Conservation (phyloP, 2,113 vertebrate species). For the Nymphicus hollandicus region DNA sequence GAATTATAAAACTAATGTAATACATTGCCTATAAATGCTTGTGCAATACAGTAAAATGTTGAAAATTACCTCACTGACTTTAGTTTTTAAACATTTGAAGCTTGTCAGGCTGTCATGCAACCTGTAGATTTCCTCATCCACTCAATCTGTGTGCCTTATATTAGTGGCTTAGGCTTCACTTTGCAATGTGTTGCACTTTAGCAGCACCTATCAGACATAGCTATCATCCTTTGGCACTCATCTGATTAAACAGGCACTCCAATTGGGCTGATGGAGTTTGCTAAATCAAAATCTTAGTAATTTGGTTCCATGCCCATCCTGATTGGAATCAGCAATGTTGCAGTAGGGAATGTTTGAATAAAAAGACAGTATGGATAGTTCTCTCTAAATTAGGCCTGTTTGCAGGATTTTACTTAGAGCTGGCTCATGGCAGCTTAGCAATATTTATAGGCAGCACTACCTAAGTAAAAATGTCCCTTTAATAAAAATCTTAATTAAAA, state of each 20-base stretch:
- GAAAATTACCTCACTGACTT: not conserved
- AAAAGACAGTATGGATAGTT: not conserved
- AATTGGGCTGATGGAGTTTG: not conserved
- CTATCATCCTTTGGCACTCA: not conserved
- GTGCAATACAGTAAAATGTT: not conserved
- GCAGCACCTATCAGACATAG: fast-evolving
- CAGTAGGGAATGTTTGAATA: not conserved
- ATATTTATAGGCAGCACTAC: not conserved
- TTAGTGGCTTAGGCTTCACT: not conserved
- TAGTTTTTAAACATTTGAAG: not conserved
- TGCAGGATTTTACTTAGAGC: not conserved
- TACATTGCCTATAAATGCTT: not conserved
- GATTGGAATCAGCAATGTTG: not conserved
- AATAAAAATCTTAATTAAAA: not conserved
- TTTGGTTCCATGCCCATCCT: not conserved
- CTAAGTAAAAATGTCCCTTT: not conserved
- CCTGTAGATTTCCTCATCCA: fast-evolving
- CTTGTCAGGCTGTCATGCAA: not conserved
- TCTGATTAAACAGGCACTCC: not conserved
- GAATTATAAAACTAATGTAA: not conserved
- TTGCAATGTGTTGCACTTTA: not conserved
- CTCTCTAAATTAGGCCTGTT: not conserved
- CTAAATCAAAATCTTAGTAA: not conserved
- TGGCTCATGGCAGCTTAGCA: not conserved
- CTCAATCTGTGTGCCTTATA: not conserved